Conservation (phyloP, 1,140 invertebrate genomes). For the Trypoxylus dichotomus region DNA sequence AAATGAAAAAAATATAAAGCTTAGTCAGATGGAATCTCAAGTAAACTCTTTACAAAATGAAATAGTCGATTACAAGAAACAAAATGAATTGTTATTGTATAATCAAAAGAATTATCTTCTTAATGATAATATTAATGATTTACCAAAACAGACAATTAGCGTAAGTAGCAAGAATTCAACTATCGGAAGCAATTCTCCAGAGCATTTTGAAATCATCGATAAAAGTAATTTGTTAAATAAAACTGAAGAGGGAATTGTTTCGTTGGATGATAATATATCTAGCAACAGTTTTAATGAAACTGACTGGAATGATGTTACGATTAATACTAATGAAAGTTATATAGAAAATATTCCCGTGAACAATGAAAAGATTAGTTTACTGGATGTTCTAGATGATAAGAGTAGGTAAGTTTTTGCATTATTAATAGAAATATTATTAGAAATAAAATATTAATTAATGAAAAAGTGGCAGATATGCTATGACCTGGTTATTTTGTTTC, state of each 20-base stretch:
- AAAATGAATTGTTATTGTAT: conserved; percentile 13
- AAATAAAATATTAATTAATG: too few relatives aligned
- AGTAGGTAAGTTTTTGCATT: neutral
- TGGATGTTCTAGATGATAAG: conserved; percentile 16
- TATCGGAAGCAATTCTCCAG: conserved; percentile 47
- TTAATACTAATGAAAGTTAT: conserved; percentile 33
- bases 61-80: neutral
- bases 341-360: conserved; percentile 22
- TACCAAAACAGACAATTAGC: conserved; percentile 18
- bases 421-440: too few relatives aligned
- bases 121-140: neutral
- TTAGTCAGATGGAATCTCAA: conserved; percentile 35
- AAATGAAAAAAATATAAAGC: conserved; percentile 8
- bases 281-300: conserved; percentile 48
- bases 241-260: conserved; percentile 36
- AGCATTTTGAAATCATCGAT: conserved; percentile 54
- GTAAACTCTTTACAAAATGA: conserved; percentile 24
- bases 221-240: conserved; percentile 39
- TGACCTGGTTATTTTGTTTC: too few relatives aligned
- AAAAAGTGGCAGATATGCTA: too few relatives aligned
- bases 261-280: conserved; percentile 46
- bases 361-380: conserved; percentile 25
- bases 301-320: conserved; percentile 47
- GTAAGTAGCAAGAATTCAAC: conserved; percentile 39
- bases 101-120: conserved; percentile 17